Evolutionary conservation across 2,113 vertebrate species (phyloP), one percentile per base, ranked within the genome.

Genomic region (Thomomys bottae): DNA sequence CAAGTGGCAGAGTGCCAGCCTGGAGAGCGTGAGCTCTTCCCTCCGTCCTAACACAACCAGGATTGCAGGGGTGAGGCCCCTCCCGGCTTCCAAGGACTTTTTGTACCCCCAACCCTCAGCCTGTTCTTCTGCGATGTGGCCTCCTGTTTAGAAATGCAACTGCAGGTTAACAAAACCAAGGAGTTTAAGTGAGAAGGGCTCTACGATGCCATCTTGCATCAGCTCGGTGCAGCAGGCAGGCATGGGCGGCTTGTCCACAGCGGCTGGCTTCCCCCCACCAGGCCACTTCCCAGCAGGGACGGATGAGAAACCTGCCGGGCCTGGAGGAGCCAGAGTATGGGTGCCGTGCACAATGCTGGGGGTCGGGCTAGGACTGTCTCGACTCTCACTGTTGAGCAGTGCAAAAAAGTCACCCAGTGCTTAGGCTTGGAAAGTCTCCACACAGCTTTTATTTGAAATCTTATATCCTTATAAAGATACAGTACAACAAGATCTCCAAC

Each of bases 371-470:
- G n/a, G n/a, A n/a, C n/a, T n/a, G 45, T 49, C 45, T 49, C 14
- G 45, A 49, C 45, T 12, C 14, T 49, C 10, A 12, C 45, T 49
- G 59, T 84, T 84, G 24, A 89, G 17, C 20, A 38, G 76, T 81
- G 88, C 9, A 94, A 92, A n/a, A 63, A 81, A 94, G 40, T 66
- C 88, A 94, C 57, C 78, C 75, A 92, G n/a, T 36, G 95, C 86
- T 66, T 72, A 61, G 0, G 5, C 71, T 91, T 88, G 67, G 40
- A 84, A 87, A 94, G 71, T 82, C 75, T 91, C 93, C n/a, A 94
- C 30, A 94, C 79, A 92, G 80, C 38, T 72, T 96, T 97, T 97
- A 96, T 96, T 96, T 93, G 68, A 89, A 49, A 85, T 88, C 21
- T 81, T 42, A 92, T 78, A 78, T 66, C 76, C 80, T 96, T 94